Percentiles rank a stretch among this genome's conserved stretches.
These are phyloP conservation scores for Ectemnius cavifrons DNA, from an alignment of 2,888 invertebrate genomes.

Conservation along the genomic window DNA sequence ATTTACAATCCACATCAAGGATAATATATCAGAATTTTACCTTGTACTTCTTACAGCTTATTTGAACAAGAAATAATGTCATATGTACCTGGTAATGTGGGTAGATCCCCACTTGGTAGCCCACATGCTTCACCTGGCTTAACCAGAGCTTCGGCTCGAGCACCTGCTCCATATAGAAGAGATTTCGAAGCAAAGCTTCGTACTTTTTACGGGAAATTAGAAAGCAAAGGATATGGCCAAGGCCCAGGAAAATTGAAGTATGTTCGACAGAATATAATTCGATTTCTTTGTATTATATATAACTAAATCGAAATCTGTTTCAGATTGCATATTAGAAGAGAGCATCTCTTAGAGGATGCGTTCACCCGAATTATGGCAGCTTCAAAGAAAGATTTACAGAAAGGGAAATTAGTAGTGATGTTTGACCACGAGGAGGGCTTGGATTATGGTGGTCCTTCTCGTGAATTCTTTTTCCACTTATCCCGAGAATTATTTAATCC, in stretches of 20 bases:
- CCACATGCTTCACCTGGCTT: constrained; percentile 90
- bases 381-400: constrained; percentile 96
- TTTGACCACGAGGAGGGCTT: constrained; percentile 98
- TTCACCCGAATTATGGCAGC: constrained; percentile 98
- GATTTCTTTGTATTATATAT: not conserved
- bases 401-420: constrained; percentile 95
- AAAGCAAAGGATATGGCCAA: constrained; percentile 97
- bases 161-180: constrained; percentile 93
- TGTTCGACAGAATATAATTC: constrained; percentile 16
- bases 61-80: constrained; percentile 99
- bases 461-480: constrained; percentile 98
- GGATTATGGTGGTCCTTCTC: constrained; percentile 98
- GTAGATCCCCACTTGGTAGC: constrained; percentile 81
- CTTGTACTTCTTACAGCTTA: constrained; percentile 83
- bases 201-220: constrained; percentile 95
- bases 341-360: constrained; percentile 96
- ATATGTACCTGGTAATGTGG: constrained; percentile 86
- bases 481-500: constrained; percentile 98
- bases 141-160: constrained; percentile 86
- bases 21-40: not conserved
- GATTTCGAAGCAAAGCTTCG: constrained; percentile 97
- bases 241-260: constrained; percentile 98
- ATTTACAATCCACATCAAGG: not conserved
- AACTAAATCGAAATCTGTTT: constrained; percentile 5
- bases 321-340: constrained; percentile 94